A percentile compares a stretch with the other conserved stretches of the same genome.
Conservation (phyloP, 2,797 vertebrate genomes). For the Mormyrus proboscirostris region DNA sequence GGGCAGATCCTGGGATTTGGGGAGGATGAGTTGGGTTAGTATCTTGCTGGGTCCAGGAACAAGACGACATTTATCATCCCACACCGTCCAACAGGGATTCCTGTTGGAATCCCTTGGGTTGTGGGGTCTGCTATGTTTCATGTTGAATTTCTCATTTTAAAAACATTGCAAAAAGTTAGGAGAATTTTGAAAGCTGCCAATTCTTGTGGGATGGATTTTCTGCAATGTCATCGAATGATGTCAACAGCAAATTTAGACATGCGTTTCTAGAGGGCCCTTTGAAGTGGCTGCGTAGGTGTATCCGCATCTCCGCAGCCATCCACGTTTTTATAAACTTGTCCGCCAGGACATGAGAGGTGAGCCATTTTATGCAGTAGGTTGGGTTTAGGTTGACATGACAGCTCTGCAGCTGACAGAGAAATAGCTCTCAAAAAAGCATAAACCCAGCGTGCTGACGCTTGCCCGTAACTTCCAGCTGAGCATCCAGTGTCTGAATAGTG, state of each 20-base stretch:
- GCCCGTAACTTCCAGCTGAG: conserved; percentile 26
- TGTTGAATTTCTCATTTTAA: neutral
- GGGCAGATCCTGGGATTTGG: conserved; percentile 93
- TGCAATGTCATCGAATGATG: neutral
- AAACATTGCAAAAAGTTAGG: neutral
- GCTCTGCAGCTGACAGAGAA: neutral
- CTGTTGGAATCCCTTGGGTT: neutral
- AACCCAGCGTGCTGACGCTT: conserved; percentile 26
- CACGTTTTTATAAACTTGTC: neutral
- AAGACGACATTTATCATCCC: no score
- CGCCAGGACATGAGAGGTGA: neutral
- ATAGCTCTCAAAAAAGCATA: neutral
- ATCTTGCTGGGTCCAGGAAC: neutral
- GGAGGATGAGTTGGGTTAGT: conserved; percentile 91
- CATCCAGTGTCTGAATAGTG: conserved; percentile 24
- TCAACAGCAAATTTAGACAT: neutral
- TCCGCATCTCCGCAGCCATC: neutral
- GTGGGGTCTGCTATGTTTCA: neutral
- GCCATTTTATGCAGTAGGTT: conserved; percentile 5
- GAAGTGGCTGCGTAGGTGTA: neutral
- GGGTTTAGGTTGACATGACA: neutral
- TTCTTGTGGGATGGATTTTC: neutral
- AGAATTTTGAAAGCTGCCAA: neutral
- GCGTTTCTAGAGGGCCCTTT: neutral
- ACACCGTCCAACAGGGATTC: neutral